phyloP scores from a whole-genome alignment of 1,140 invertebrate species.

The Aphaenogaster rudis region DNA sequence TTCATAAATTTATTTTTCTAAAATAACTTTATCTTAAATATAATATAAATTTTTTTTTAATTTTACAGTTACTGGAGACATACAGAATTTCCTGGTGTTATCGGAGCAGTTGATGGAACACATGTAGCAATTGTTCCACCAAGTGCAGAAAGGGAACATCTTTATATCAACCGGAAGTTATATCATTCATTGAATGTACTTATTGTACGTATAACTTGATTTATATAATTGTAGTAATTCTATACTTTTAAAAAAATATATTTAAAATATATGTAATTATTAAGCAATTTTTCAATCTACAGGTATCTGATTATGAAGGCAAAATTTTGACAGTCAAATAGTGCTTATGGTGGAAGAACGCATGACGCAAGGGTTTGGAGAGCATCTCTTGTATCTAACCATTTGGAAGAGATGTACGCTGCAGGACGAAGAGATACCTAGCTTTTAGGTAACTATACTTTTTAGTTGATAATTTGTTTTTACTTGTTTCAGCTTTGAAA shows the following conservation, averaged over 20 bases:
- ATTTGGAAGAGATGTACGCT: slow-evolving; percentile 5
- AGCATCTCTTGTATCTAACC: slow-evolving; percentile 6
- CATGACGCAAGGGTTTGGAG: slow-evolving; percentile 14
- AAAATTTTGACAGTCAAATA: background rate
- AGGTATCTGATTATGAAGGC: background rate
- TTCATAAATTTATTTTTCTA: background rate
- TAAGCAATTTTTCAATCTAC: background rate
- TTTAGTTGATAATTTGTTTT: background rate
- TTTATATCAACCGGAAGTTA: background rate
- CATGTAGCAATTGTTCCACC: background rate
- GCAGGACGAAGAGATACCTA: background rate
- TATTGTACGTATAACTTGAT: background rate
- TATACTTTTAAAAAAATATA: too few relatives aligned
- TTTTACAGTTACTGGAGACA: background rate
- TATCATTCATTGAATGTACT: background rate
- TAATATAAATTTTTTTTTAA: background rate
- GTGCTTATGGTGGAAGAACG: background rate
- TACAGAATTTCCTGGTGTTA: slow-evolving; percentile 1
- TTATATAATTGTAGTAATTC: too few relatives aligned
- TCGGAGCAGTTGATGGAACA: background rate
- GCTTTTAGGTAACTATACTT: background rate
- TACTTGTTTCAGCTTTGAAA: background rate
- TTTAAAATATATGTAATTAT: too few relatives aligned
- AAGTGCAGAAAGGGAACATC: background rate
- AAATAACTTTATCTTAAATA: too few relatives aligned